phyloP scores from a whole-genome alignment of 2,888 invertebrate genomes.

The Plusia festucae region DNA sequence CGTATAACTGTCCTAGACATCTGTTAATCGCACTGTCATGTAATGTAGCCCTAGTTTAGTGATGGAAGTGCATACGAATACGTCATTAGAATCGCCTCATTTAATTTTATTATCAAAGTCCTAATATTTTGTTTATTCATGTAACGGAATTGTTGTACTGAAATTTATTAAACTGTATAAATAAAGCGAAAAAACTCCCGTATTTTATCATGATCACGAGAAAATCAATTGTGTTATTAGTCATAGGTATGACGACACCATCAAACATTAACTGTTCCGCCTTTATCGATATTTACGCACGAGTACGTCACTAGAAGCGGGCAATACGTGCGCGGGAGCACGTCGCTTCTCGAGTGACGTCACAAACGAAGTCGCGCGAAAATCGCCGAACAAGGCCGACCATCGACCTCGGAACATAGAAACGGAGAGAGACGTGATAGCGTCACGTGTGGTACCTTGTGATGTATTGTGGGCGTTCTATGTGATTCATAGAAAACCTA shows the following conservation, averaged over 20 bases:
- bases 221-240: slow-evolving; percentile 40
- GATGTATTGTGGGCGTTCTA: slow-evolving; percentile 40
- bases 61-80: slow-evolving; percentile 5
- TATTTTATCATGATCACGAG: slow-evolving; percentile 13
- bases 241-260: slow-evolving; percentile 25
- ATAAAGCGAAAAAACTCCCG: too few relatives aligned
- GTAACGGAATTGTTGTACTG: not conserved
- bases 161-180: not conserved
- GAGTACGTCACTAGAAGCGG: slow-evolving; percentile 72
- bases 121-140: not conserved
- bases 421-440: slow-evolving; percentile 47
- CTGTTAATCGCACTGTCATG: slow-evolving; percentile 44
- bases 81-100: not conserved
- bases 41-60: slow-evolving; percentile 38
- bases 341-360: slow-evolving; percentile 73
- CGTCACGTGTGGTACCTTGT: slow-evolving; percentile 60
- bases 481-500: slow-evolving; percentile 44
- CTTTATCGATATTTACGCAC: slow-evolving; percentile 65
- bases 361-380: slow-evolving; percentile 73
- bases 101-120: not conserved
- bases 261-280: slow-evolving; percentile 38
- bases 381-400: slow-evolving; percentile 83
- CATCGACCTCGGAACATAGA: slow-evolving; percentile 75
- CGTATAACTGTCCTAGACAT: slow-evolving; percentile 49
- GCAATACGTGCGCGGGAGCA: slow-evolving; percentile 80